phyloP scores from a whole-genome alignment of 1,140 invertebrate species.

The Macrosteles quadrilineatus region DNA sequence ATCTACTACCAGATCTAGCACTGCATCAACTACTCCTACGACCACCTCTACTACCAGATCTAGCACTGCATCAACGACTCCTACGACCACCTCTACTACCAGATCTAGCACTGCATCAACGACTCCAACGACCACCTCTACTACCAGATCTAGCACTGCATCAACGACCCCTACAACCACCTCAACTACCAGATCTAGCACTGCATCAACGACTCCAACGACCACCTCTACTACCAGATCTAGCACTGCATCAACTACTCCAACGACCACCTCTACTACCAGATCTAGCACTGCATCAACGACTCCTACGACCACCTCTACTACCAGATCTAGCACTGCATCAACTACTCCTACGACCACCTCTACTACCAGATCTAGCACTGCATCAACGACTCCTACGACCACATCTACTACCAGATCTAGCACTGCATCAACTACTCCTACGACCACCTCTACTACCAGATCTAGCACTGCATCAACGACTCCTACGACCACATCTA shows the following conservation, averaged over 20 bases:
- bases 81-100: too few species aligned
- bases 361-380: not conserved
- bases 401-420: not conserved
- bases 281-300: not conserved
- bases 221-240: not conserved
- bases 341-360: not conserved
- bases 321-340: not conserved
- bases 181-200: conserved; percentile 6
- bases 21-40: too few species aligned
- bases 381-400: not conserved
- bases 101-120: conserved; percentile 16
- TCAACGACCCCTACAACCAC: conserved; percentile 10
- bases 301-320: not conserved
- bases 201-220: not conserved
- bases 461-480: too few species aligned
- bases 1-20: too few species aligned
- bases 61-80: too few species aligned
- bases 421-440: not conserved
- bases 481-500: not conserved
- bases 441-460: not conserved
- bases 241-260: not conserved
- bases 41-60: too few species aligned
- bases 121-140: not conserved
- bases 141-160: too few species aligned
- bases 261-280: not conserved